Conservation (phyloP, 2,113 vertebrate genomes). For the Entelurus aequoreus region DNA sequence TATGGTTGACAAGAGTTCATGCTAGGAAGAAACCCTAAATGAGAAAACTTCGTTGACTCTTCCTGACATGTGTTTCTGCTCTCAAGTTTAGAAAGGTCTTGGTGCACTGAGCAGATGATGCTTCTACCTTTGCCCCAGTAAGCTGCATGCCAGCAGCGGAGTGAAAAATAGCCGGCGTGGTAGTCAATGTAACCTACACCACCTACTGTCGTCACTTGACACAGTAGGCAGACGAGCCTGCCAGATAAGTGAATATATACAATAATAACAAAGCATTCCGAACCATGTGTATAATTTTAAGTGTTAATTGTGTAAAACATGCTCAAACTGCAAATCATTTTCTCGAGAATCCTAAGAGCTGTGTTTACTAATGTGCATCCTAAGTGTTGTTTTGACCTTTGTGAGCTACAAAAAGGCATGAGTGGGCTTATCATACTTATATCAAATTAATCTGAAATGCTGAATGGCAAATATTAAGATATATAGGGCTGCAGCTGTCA, state of each 20-base stretch:
- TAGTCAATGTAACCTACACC: conserved; percentile 3
- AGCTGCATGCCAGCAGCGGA: background rate
- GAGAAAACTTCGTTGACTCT: background rate
- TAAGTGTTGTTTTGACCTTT: conserved; percentile 36
- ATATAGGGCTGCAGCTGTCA: too few relatives aligned
- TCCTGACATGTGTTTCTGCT: conserved; percentile 2
- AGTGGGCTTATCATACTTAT: conserved; percentile 19
- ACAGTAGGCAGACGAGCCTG: background rate
- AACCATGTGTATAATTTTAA: conserved; percentile 22
- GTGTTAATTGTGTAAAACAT: background rate
- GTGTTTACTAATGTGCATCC: background rate
- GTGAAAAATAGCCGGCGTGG: conserved; percentile 22
- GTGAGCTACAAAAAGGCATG: conserved; percentile 31
- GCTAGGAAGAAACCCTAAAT: background rate
- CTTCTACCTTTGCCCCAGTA: conserved; percentile 39
- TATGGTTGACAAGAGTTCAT: background rate
- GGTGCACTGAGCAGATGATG: conserved; percentile 2
- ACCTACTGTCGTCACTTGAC: background rate
- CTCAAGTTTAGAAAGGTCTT: conserved; percentile 10
- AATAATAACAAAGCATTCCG: conserved; percentile 18
- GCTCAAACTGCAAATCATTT: background rate
- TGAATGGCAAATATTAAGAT: too few relatives aligned
- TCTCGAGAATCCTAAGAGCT: background rate
- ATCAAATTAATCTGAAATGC: conserved; percentile 24
- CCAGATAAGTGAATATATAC: conserved; percentile 4